A percentile compares a stretch with the other conserved stretches of the same genome.
Conservation (phyloP, 2,797 vertebrate genomes). For the Micropoecilia bifurca region DNA sequence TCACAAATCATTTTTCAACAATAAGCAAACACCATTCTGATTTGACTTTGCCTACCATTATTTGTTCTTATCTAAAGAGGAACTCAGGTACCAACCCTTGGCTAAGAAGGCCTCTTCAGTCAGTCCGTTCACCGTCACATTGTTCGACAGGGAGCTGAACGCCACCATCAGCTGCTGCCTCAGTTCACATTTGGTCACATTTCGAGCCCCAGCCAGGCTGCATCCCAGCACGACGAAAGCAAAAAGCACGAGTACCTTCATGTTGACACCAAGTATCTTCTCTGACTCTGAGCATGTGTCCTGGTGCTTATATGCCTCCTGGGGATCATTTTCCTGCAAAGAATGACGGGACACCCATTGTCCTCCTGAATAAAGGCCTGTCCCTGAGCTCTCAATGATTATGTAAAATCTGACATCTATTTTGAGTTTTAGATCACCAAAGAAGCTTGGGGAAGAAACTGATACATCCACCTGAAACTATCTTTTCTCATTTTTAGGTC, state of each 20-base stretch:
- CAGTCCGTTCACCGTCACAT: background rate
- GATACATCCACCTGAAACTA: conserved; percentile 23
- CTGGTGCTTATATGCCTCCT: conserved; percentile 20
- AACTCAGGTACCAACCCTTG: conserved; percentile 38
- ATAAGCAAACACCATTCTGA: background rate
- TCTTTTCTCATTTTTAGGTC: conserved; percentile 26
- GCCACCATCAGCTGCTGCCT: background rate
- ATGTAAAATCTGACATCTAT: conserved; percentile 5
- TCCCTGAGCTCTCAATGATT: conserved; percentile 2
- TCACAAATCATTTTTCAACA: background rate
- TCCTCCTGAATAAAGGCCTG: conserved; percentile 23
- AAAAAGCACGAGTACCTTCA: conserved; percentile 34
- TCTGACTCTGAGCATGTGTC: background rate
- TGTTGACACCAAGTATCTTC: conserved; percentile 1
- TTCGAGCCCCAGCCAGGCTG: background rate
- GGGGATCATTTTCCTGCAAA: background rate
- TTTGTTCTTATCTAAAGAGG: background rate
- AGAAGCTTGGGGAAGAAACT: conserved; percentile 8
- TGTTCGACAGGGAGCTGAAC: background rate
- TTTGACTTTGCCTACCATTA: background rate
- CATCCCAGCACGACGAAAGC: conserved; percentile 28
- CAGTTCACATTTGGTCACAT: conserved; percentile 46
- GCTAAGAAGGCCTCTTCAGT: conserved; percentile 4
- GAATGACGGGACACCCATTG: conserved; percentile 20
- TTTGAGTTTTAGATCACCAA: conserved; percentile 4